Base-by-base conservation (phyloP, 2,888 invertebrate genomes). In the Acanthosoma haemorrhoidale region DNA sequence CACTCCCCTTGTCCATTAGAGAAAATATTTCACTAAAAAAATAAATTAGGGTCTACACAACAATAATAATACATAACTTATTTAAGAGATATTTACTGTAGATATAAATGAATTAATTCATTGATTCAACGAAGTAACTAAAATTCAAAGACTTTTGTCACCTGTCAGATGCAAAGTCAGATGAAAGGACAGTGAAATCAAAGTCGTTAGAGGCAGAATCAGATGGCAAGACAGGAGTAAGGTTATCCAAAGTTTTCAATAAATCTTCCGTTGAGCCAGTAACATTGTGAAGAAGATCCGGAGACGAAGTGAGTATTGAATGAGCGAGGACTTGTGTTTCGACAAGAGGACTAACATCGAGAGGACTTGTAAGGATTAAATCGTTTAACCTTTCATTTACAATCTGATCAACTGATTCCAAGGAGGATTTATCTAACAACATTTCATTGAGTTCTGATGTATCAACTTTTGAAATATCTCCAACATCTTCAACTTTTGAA, bases 231-330 rank as follows among this genome's bases (percentile, higher is more conserved):
- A 41, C 64, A n/a, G 64, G 64, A 18, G 66, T 29, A 13, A 73
- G 58, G 18, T 72, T 74, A 38, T 75, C 75, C 32, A 74, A 69
- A 63, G 71, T 72, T 59, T 74, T 74, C 39, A 74, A 68, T 18
- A 75, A 57, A 60, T 75, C 75, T 71, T 75, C 74, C 9, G 74
- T 74, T 3, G 73, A 74, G 0, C 70, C 74, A 3, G 75, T 73
- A 4, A 64, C 70, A 21, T 64, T 63, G 64, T 69, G 68, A 16
- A 41, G 16, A 21, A 29, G 29, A 13, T 43, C 51, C 5, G 58
- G 31, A 38, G 32, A 29, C 2, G 58, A 31, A 13, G 31, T 25
- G 13, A 72, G 64, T 4, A 70, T 1, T 18, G 72, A 70, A 4
- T 57, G 66, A 2, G 68, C 43, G 4, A 70, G 41, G 2, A 63